Evolutionary conservation across 2,113 vertebrate species (phyloP).

Genomic region (Elachura formosa): DNA sequence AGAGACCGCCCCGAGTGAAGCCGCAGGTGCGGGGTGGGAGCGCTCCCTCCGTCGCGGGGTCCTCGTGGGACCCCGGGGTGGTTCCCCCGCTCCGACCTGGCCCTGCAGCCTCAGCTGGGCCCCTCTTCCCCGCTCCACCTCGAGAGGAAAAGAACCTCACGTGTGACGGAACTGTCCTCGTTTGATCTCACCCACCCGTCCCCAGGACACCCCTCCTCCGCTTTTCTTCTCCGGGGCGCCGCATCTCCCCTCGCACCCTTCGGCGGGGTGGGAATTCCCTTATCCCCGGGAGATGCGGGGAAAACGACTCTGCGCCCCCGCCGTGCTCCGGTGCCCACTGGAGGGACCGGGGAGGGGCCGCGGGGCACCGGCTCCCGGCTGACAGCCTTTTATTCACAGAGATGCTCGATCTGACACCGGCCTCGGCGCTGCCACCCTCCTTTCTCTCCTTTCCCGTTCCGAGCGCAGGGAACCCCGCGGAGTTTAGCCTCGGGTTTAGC

Average conservation of each 20-base stretch:
- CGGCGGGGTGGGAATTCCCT: neutral
- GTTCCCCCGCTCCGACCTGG: accelerated
- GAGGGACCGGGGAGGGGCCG: neutral
- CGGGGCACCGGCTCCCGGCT: neutral
- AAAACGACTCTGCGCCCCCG: neutral
- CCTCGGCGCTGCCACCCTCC: neutral
- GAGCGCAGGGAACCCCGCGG: neutral
- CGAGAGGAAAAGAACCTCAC: neutral
- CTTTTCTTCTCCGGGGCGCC: neutral
- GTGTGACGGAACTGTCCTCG: neutral
- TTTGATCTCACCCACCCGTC: neutral
- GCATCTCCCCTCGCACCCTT: neutral
- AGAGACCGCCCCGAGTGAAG: neutral
- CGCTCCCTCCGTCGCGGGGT: neutral
- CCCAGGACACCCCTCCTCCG: neutral
- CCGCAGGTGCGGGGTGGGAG: neutral
- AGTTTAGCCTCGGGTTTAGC: too few species aligned
- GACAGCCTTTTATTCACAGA: neutral
- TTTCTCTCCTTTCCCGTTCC: neutral
- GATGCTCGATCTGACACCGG: neutral
- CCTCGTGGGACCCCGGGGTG: neutral
- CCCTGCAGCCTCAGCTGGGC: neutral
- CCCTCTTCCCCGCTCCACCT: neutral
- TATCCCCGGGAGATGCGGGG: neutral
- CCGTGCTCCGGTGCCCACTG: neutral